Conservation (phyloP, 64 coral and sea anemone species). For the Montipora efflorescens region DNA sequence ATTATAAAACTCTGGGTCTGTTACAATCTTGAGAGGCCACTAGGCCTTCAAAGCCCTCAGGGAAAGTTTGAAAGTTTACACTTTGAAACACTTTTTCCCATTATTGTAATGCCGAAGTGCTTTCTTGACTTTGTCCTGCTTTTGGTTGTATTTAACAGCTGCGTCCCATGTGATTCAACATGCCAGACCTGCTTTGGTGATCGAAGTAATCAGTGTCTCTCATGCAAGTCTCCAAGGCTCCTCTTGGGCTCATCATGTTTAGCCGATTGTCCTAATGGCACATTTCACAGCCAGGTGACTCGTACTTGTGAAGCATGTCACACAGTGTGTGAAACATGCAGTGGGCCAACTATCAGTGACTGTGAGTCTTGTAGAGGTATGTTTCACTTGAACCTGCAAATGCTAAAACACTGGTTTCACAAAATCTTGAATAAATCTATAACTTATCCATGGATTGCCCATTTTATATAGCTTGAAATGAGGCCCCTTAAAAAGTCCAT, state of each 20-base stretch:
- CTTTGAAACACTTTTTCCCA: no score
- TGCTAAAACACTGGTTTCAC: no score
- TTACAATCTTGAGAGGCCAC: no score
- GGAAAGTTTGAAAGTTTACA: no score
- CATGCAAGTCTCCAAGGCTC: slow-evolving; percentile 58
- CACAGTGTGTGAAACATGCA: slow-evolving; percentile 69
- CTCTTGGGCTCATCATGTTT: slow-evolving; percentile 56
- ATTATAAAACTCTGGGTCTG: no score
- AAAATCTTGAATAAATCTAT: no score
- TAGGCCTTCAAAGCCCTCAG: no score
- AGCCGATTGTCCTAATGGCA: slow-evolving; percentile 72
- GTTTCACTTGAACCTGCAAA: neutral
- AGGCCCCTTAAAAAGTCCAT: no score
- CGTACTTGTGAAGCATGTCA: slow-evolving; percentile 78
- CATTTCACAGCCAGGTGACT: slow-evolving; percentile 48
- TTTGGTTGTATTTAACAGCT: slow-evolving; percentile 18
- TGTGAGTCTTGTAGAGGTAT: slow-evolving; percentile 87
- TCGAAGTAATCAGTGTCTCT: slow-evolving; percentile 53
- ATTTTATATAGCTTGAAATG: no score
- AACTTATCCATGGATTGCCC: no score
- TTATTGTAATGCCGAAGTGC: neutral
- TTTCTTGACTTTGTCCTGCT: neutral
- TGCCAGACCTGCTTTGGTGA: slow-evolving; percentile 79
- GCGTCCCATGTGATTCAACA: slow-evolving; percentile 51
- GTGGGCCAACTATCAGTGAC: slow-evolving; percentile 43